A percentile compares a stretch with the other conserved stretches of the same genome.
phyloP scores from a whole-genome alignment of 2,888 invertebrate species.

The Onthophagus sagittarius region DNA sequence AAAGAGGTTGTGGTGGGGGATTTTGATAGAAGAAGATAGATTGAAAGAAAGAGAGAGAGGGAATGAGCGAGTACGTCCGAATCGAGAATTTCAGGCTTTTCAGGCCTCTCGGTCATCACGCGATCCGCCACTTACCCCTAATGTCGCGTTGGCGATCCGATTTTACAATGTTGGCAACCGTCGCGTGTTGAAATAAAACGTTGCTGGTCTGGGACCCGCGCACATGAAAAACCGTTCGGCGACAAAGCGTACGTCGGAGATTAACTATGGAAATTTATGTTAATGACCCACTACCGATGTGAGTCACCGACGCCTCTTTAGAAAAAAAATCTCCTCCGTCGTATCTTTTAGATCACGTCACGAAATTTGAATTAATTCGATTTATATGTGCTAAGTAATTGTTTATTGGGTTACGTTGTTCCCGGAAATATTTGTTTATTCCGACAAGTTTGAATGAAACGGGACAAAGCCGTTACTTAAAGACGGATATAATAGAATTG shows the following conservation, averaged over 20 bases:
- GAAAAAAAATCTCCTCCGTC: neutral
- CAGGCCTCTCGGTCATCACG: neutral
- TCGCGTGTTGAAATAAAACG: conserved; percentile 22
- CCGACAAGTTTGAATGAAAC: neutral
- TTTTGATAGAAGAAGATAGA: neutral
- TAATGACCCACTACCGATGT: conserved; percentile 2
- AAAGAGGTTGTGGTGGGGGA: neutral
- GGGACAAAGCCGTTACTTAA: too few relatives aligned
- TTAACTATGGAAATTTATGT: conserved; percentile 23
- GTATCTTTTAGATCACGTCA: too few relatives aligned
- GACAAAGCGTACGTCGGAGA: conserved; percentile 20
- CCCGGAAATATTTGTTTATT: neutral
- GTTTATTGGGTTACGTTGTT: neutral
- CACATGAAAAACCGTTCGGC: conserved; percentile 18
- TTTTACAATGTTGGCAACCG: conserved; percentile 17
- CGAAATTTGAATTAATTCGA: neutral
- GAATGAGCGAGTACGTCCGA: neutral
- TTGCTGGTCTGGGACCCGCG: conserved; percentile 13
- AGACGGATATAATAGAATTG: neutral
- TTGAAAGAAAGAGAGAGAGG: neutral
- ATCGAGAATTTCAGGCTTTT: neutral
- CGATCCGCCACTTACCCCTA: conserved; percentile 10
- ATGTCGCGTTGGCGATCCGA: conserved; percentile 12
- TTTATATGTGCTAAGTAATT: neutral
- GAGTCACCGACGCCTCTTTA: neutral